These are phyloP conservation scores for Microctenopoma steveboyesi DNA, from an alignment of 2,797 vertebrate genomes.

Conservation along the genomic window DNA sequence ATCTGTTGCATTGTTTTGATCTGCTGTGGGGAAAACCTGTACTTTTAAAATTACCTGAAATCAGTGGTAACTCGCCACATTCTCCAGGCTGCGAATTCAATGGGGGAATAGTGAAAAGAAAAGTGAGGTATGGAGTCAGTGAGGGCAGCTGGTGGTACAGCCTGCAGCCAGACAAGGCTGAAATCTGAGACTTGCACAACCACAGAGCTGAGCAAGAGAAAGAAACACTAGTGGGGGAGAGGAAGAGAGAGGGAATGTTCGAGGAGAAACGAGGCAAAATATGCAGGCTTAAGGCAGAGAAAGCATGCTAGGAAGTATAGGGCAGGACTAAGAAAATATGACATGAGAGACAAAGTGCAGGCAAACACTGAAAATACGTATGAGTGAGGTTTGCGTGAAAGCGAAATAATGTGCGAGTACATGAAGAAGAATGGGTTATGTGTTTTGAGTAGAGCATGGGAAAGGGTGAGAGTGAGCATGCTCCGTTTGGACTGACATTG, in stretches of 20 bases:
- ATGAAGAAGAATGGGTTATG: conserved; percentile 29
- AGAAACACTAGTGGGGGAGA: conserved; percentile 32
- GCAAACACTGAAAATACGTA: not conserved
- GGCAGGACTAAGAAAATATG: not conserved
- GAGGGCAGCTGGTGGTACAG: conserved; percentile 77
- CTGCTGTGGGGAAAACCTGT: not conserved
- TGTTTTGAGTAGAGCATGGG: conserved; percentile 33
- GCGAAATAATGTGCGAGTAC: conserved; percentile 3
- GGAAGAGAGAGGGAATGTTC: conserved; percentile 29
- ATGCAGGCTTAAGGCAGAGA: conserved; percentile 28
- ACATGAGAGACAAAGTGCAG: conserved; percentile 1
- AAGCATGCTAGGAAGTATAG: conserved; percentile 8
- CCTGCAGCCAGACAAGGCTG: conserved; percentile 72
- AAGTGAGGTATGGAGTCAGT: conserved; percentile 66
- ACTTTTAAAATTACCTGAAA: not conserved
- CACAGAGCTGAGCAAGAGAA: conserved; percentile 48
- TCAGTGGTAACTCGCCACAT: not conserved
- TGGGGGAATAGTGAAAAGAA: conserved; percentile 22
- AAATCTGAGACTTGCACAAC: conserved; percentile 80
- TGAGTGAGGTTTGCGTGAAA: conserved; percentile 3
- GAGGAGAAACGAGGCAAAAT: conserved; percentile 46
- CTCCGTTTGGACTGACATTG: conserved; percentile 64
- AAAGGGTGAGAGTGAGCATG: conserved; percentile 66
- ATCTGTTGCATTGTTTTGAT: not conserved
- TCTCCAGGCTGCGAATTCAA: not conserved